Base-by-base conservation (phyloP, 2,113 vertebrate genomes). In the Lepidothrix coronata region DNA sequence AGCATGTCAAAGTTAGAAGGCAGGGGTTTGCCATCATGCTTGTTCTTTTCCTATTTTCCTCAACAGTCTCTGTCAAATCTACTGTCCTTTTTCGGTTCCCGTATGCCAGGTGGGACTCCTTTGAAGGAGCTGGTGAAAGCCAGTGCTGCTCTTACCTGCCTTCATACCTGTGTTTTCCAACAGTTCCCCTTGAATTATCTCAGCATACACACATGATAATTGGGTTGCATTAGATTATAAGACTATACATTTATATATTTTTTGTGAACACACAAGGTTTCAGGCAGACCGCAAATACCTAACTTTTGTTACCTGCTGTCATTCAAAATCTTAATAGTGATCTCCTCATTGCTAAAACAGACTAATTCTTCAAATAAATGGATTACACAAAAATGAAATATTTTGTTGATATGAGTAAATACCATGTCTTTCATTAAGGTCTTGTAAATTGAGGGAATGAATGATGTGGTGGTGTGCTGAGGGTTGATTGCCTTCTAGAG, bases 161-260 rank as follows among this genome's bases (percentile, higher is more conserved):
- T 52, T 85, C 24, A 8, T 52, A 16, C 11, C 8, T 30, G 15
- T 85, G 27, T 61, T 90, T 83, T 63, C 35, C n/a, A 65, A 4
- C 4, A 59, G 18, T 43, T 76, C 28, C 13, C 12, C 57, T 79
- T 18, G 5, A 43, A 51, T 68, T 59, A 79, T 23, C 31, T 78
- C 24, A 71, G 12, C 14, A 19, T 18, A 16, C 0, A 0, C 28
- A 44, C 0, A 0, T 11, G 9, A 27, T 77, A 71, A 67, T 11
- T 61, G 8, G 11, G 20, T 68, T 39, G 6, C 2, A 0, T 79
- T 52, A 35, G 75, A 30, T 79, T 17, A 25, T 46, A 49, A 85
- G 43, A 55, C 23, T 27, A 27, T 27, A 14, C 8, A 25, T 51
- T 14, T 51, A 9, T 27, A 51, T 51, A 25, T 51, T 14, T 79